These are phyloP conservation scores for Sebastes taczanowskii DNA, from an alignment of 2,797 vertebrate genomes.

Conservation along the genomic window DNA sequence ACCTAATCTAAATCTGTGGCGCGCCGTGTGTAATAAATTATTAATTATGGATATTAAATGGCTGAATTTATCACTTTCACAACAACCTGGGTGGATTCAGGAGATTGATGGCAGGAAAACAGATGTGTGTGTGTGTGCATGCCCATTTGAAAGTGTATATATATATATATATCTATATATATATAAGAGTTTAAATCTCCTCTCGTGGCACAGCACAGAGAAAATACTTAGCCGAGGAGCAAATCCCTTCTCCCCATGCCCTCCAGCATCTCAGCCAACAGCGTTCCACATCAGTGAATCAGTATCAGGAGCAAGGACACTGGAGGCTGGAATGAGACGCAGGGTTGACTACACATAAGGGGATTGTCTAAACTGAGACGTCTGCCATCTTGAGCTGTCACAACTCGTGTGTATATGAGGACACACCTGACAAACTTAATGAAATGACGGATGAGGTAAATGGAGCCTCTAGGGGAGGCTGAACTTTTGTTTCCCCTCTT, in stretches of 20 bases:
- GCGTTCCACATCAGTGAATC: constrained; percentile 73
- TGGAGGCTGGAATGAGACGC: constrained; percentile 57
- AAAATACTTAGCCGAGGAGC: constrained; percentile 63
- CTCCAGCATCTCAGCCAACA: constrained; percentile 66
- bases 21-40: constrained; percentile 68
- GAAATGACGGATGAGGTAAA: constrained; percentile 68
- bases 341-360: constrained; percentile 70
- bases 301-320: constrained; percentile 71
- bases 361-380: constrained; percentile 74
- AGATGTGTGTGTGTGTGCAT: constrained; percentile 24
- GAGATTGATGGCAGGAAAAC: constrained; percentile 69
- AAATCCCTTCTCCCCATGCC: constrained; percentile 71
- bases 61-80: constrained; percentile 77
- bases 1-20: constrained; percentile 64
- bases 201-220: constrained; percentile 50
- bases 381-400: constrained; percentile 77
- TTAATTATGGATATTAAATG: constrained; percentile 79
- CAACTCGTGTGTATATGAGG: constrained; percentile 64
- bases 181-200: constrained; percentile 58
- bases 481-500: constrained; percentile 30
- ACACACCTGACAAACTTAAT: constrained; percentile 71
- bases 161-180: background rate
- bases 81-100: constrained; percentile 68
- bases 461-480: constrained; percentile 28
- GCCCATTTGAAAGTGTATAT: background rate